Percentiles rank a stretch among this genome's conserved stretches.
Evolutionary conservation across 2,888 invertebrate genomes (phyloP).

Genomic region (Torymus aiolomorphi): DNA sequence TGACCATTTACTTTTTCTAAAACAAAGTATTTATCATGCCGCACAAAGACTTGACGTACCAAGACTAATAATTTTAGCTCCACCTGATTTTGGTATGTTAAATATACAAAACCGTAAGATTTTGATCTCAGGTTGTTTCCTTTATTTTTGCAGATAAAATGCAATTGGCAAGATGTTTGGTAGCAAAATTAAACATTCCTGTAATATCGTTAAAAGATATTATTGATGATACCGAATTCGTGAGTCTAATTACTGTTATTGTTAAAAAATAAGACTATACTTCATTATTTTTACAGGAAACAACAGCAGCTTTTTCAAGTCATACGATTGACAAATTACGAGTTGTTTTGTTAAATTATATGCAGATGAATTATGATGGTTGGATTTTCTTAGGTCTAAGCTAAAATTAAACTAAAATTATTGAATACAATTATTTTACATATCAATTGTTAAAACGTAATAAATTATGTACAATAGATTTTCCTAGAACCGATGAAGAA

Average conservation of each 20-base stretch:
- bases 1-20: conserved; percentile 81
- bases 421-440: too few species aligned
- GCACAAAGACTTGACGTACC: conserved; percentile 77
- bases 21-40: conserved; percentile 78
- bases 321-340: conserved; percentile 69
- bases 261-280: not conserved
- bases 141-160: conserved; percentile 59
- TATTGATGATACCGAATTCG: conserved; percentile 25
- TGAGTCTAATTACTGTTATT: conserved; percentile 19
- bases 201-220: conserved; percentile 60
- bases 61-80: conserved; percentile 78
- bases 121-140: not conserved
- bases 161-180: conserved; percentile 61
- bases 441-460: not conserved
- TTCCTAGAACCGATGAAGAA: conserved; percentile 75
- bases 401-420: conserved; percentile 6
- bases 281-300: conserved; percentile 4
- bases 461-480: conserved; percentile 67
- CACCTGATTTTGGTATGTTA: conserved; percentile 74
- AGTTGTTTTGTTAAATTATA: conserved; percentile 69
- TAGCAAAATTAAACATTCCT: conserved; percentile 61
- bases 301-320: conserved; percentile 10
- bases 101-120: too few species aligned
- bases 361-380: conserved; percentile 67
- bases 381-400: conserved; percentile 73